These are phyloP conservation scores for Cynocephalus volans DNA, from an alignment of 2,113 vertebrate genomes.

Conservation along the genomic window DNA sequence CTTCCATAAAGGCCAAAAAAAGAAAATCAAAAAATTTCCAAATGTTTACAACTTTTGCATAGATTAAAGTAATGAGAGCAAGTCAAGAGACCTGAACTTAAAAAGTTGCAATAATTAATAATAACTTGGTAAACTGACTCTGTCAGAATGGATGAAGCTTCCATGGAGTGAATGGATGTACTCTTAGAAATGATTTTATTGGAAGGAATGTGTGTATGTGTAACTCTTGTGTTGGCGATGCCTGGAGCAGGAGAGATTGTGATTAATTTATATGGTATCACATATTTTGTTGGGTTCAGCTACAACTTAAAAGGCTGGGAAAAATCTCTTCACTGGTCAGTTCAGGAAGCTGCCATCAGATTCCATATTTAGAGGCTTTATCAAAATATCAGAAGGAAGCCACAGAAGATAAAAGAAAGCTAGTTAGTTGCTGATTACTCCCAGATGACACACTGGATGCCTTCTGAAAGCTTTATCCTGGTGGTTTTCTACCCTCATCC, in stretches of 20 bases:
- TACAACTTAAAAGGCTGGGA: slow-evolving; percentile 46
- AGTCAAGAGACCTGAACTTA: background rate
- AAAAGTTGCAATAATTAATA: background rate
- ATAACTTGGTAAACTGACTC: background rate
- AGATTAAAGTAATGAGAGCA: background rate
- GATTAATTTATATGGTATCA: slow-evolving; percentile 19
- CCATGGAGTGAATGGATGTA: background rate
- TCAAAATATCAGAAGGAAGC: background rate
- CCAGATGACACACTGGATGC: background rate
- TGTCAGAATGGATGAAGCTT: background rate
- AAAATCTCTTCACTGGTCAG: slow-evolving; percentile 44
- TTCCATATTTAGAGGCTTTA: slow-evolving; percentile 36
- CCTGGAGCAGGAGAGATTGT: background rate
- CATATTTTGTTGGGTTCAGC: background rate
- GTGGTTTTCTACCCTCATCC: background rate
- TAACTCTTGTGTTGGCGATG: slow-evolving; percentile 5
- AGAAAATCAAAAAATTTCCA: background rate
- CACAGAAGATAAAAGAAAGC: background rate
- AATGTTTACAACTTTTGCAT: background rate
- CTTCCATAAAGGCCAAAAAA: background rate
- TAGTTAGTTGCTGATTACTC: slow-evolving; percentile 22
- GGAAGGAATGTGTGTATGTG: background rate
- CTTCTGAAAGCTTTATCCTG: background rate
- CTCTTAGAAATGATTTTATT: background rate
- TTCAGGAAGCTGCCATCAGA: slow-evolving; percentile 50